Conservation (phyloP, 2,113 vertebrate genomes). For the Barbus barbus region DNA sequence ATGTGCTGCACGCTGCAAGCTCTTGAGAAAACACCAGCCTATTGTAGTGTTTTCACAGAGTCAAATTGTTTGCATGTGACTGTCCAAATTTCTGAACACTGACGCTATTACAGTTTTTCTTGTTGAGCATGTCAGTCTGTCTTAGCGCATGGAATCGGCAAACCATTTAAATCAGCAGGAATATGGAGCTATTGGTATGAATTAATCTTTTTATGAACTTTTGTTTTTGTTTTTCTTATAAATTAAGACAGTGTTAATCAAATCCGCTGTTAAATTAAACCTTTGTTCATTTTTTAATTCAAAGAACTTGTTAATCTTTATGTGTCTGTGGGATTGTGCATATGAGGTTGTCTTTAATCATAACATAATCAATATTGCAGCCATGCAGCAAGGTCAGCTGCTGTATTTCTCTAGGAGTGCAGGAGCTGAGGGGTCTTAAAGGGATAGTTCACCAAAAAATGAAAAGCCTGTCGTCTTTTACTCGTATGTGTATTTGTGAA, state of each 20-base stretch:
- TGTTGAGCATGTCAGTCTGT: conserved; percentile 1
- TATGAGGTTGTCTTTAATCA: background rate
- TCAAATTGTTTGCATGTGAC: conserved; percentile 52
- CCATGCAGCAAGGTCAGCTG: background rate
- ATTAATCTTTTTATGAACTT: background rate
- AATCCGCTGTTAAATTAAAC: background rate
- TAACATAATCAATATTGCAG: background rate
- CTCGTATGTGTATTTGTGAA: background rate
- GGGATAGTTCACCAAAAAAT: background rate
- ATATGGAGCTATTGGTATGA: conserved; percentile 55
- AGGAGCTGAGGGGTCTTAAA: background rate
- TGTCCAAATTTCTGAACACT: conserved; percentile 17
- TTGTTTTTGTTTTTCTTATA: background rate
- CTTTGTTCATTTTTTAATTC: background rate
- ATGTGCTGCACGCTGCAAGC: background rate
- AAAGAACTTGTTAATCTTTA: background rate
- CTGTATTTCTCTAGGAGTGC: background rate
- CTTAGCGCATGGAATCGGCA: conserved; percentile 37
- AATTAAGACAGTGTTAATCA: background rate
- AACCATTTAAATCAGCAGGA: conserved; percentile 41
- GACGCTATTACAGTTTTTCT: background rate
- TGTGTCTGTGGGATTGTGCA: background rate
- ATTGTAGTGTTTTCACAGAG: conserved; percentile 29
- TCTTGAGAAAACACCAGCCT: conserved; percentile 29
- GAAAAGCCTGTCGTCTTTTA: background rate